phyloP scores from a whole-genome alignment of 2,888 invertebrate genomes.

The Adineta ricciae region DNA sequence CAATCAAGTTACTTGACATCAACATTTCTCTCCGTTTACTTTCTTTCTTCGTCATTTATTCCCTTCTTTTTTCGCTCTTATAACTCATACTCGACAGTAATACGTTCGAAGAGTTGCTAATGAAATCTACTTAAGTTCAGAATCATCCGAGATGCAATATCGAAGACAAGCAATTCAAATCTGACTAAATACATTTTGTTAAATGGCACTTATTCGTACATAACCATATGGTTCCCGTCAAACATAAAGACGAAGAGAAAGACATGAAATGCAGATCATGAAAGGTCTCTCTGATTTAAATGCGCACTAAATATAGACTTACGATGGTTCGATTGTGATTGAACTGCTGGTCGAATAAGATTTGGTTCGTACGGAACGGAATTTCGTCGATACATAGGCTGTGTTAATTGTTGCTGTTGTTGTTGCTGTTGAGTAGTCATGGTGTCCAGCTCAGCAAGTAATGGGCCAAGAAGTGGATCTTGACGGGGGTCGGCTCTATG shows the following conservation, averaged over 20 bases:
- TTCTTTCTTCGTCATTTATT: not conserved
- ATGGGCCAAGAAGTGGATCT: conserved; percentile 5
- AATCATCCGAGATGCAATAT: not conserved
- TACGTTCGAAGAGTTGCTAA: not conserved
- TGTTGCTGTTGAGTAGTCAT: not conserved
- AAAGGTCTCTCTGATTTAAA: not conserved
- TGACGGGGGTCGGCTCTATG: conserved; percentile 5
- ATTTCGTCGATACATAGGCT: not conserved
- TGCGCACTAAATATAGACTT: not conserved
- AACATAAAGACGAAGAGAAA: too few species aligned
- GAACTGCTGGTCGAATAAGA: not conserved
- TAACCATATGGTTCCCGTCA: not conserved
- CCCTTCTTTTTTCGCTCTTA: not conserved
- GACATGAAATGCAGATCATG: not conserved
- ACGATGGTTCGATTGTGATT: not conserved
- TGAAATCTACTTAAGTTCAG: not conserved
- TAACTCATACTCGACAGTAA: not conserved
- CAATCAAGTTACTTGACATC: not conserved
- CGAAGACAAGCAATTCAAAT: not conserved
- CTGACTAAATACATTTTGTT: not conserved
- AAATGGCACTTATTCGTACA: not conserved
- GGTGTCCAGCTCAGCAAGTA: not conserved
- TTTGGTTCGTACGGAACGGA: not conserved
- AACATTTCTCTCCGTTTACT: not conserved
- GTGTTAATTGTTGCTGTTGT: too few species aligned